Evolutionary conservation across 2,888 invertebrate species (phyloP), one percentile per base, ranked within the genome.

Genomic region (Choristoneura rosaceana): DNA sequence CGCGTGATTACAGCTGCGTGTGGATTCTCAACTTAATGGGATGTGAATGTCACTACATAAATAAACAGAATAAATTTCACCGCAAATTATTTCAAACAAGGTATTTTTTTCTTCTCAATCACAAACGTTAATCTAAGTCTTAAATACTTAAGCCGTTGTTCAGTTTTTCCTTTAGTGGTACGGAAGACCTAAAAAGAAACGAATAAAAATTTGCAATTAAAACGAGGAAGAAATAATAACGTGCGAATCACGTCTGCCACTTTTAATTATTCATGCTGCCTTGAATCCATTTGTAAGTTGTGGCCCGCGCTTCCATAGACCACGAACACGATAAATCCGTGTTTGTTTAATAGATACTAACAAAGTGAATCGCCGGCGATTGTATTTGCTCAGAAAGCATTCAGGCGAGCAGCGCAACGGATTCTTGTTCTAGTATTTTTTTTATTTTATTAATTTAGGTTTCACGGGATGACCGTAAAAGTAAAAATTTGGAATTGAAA

Each of bases 1-100:
- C 63, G 65, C 47, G 15, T 50, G 59, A 50, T 50, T 70, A 64
- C 52, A n/a, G 47, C 10, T 64, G 50, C 50, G 65, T 47, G 45
- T 34, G 62, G 25, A 9, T 41, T 43, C 43, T 14, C 7, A 12
- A 34, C 58, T 25, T 14, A 41, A 47, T 41, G 43, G 9, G 52
- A 52, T 52, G 17, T n/a, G 52, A 4, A 10, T 4, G 43, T 61
- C 15, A 17, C 41, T n/a, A 0, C 7, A 15, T 45, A n/a, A n/a
- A 2, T 52, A 9, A 17, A 52, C 9, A 17, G 0, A 7, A 9
- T 9, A 52, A 52, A 14, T n/a, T n/a, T 50, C 50, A 50, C 15
- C 7, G 4, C 50, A 50, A 15, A 50, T 4, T 4, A 15, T 17
- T 3, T 5, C 0, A 17, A 52, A 25, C 25, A 25, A 25, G 25